phyloP scores from a whole-genome alignment of 2,888 invertebrate species.

The Drosophila limbata region DNA sequence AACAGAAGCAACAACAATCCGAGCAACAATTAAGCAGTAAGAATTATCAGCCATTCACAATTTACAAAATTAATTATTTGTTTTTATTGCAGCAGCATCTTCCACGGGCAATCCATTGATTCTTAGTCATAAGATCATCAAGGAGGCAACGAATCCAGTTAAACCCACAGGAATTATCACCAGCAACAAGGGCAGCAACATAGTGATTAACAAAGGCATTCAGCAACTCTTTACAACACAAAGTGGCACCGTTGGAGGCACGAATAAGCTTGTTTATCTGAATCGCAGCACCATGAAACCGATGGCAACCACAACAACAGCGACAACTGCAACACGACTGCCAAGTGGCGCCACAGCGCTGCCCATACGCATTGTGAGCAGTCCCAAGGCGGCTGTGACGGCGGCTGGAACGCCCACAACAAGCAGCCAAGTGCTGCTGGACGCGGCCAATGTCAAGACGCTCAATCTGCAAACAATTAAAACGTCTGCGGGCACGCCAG shows the following conservation, averaged over 20 bases:
- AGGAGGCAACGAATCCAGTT: conserved; percentile 64
- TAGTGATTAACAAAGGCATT: conserved; percentile 79
- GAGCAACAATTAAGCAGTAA: conserved; percentile 54
- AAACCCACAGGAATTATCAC: conserved; percentile 36
- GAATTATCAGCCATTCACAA: neutral
- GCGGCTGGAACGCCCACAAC: conserved; percentile 25
- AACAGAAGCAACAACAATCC: conserved; percentile 30
- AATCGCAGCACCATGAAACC: conserved; percentile 84
- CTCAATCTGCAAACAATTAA: conserved; percentile 65
- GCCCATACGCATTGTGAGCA: conserved; percentile 61
- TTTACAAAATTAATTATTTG: neutral
- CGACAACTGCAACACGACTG: conserved; percentile 64
- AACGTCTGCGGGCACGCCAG: conserved; percentile 25
- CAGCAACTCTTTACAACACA: conserved; percentile 62
- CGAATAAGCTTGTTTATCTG: conserved; percentile 84
- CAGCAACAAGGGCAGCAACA: conserved; percentile 59
- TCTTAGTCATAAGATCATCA: conserved; percentile 82
- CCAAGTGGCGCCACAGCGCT: conserved; percentile 65
- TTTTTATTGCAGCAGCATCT: conserved; percentile 15
- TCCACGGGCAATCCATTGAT: conserved; percentile 68
- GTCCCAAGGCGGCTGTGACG: conserved; percentile 40
- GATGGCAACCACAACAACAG: conserved; percentile 76
- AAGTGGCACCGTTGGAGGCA: conserved; percentile 31
- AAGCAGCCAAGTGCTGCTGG: conserved; percentile 46
- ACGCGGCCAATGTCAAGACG: conserved; percentile 49